Conservation (phyloP, 2,797 vertebrate genomes). For the Sciurus vulgaris region DNA sequence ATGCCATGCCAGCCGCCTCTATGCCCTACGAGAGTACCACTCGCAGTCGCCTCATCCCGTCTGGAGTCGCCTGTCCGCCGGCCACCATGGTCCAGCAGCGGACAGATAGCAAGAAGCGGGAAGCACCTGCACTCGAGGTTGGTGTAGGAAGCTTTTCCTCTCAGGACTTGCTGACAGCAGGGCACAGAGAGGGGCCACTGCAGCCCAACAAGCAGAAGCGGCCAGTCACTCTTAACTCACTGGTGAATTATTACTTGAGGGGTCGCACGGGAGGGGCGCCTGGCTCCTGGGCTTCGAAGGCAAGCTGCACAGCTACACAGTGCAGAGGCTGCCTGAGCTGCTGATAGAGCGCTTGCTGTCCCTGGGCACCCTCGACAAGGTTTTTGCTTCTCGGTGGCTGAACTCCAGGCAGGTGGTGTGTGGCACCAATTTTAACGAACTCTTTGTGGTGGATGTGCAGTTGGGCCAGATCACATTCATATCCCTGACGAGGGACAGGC, state of each 20-base stretch:
- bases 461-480: conserved; percentile 48
- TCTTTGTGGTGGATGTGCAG: conserved; percentile 72
- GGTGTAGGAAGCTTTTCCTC: not conserved
- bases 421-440: conserved; percentile 80
- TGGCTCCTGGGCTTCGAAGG: not conserved
- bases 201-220: conserved; percentile 35
- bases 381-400: conserved; percentile 80
- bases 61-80: not conserved
- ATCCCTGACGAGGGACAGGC: conserved; percentile 53
- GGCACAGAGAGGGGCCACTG: not conserved
- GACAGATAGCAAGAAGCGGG: conserved; percentile 77
- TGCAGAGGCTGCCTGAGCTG: conserved; percentile 51
- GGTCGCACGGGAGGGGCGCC: not conserved
- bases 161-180: not conserved
- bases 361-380: conserved; percentile 78
- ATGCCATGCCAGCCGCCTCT: not conserved
- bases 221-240: not conserved
- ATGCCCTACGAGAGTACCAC: not conserved
- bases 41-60: not conserved
- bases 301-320: not conserved
- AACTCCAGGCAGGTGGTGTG: conserved; percentile 80
- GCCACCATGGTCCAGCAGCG: conserved; percentile 36
- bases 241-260: conserved; percentile 68
- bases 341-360: conserved; percentile 48
- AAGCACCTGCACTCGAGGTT: not conserved